Conservation (phyloP, 2,113 vertebrate genomes). For the Dryoscopus gambensis region DNA sequence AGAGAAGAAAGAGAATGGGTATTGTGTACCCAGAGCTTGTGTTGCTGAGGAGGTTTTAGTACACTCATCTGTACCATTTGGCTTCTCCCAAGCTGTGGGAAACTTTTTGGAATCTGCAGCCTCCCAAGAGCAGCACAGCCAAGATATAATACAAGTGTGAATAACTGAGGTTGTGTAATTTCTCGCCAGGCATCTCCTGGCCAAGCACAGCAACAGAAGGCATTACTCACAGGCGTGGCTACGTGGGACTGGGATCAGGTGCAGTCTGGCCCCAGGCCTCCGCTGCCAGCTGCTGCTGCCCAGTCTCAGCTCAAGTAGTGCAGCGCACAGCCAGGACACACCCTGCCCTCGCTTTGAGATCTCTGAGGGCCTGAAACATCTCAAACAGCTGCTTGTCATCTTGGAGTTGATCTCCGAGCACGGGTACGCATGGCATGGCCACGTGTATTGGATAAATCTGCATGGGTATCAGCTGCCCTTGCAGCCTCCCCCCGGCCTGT, state of each 20-base stretch:
- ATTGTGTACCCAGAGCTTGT: background rate
- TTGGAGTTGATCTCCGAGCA: background rate
- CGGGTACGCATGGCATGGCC: fast-evolving
- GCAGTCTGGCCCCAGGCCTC: background rate
- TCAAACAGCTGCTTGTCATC: background rate
- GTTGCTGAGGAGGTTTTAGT: background rate
- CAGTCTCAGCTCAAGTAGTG: background rate
- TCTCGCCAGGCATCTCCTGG: background rate
- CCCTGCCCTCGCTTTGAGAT: background rate
- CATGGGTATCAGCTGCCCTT: background rate
- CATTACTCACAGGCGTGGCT: background rate
- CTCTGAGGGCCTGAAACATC: background rate
- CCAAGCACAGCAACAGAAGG: slow-evolving; percentile 22
- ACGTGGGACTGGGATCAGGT: background rate
- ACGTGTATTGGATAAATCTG: background rate
- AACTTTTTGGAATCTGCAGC: slow-evolving; percentile 18
- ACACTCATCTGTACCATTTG: background rate
- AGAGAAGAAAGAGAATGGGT: background rate
- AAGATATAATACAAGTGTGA: slow-evolving; percentile 37
- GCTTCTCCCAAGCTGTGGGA: background rate
- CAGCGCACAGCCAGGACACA: background rate
- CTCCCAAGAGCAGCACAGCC: slow-evolving; percentile 20
- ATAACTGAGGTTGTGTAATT: slow-evolving; percentile 20
- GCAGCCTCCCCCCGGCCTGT: background rate
- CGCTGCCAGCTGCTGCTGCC: background rate